Evolutionary conservation across 2,888 invertebrate species (phyloP).

Genomic region (Microlaimidae sp.): DNA sequence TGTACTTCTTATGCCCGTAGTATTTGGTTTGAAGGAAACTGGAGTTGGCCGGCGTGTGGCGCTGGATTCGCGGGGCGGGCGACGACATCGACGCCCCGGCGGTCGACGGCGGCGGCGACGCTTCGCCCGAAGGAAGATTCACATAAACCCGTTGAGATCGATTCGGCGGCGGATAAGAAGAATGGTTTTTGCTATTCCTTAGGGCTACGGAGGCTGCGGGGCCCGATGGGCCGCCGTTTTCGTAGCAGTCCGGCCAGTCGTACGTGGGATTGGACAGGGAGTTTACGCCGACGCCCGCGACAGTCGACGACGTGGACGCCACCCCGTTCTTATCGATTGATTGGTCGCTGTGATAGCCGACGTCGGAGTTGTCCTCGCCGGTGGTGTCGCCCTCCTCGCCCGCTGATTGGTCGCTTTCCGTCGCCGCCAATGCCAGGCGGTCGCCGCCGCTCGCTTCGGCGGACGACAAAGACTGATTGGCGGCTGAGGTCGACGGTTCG

Average conservation of each 20-base stretch:
- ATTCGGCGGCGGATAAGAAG: no score
- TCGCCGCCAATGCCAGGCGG: no score
- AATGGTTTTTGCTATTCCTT: no score
- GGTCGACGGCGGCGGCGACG: no score
- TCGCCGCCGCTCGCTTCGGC: constrained; percentile 20
- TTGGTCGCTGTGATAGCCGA: constrained; percentile 23
- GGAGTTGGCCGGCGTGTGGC: no score
- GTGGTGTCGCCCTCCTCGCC: background rate
- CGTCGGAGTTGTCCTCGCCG: constrained; percentile 18
- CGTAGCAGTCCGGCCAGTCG: constrained; percentile 9
- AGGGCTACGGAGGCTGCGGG: no score
- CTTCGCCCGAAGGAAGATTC: no score
- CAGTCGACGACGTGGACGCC: background rate
- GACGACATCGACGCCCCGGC: no score
- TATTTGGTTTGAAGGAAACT: no score
- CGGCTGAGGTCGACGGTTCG: constrained; percentile 18
- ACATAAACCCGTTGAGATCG: no score
- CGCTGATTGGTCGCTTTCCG: background rate
- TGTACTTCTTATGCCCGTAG: no score
- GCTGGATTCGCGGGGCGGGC: no score
- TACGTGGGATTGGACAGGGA: constrained; percentile 20
- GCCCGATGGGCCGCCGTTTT: background rate
- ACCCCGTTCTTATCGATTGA: constrained; percentile 8
- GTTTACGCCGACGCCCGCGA: background rate
- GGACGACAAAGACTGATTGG: constrained; percentile 19